Evolutionary conservation across 2,888 invertebrate genomes (phyloP), one percentile per base, ranked within the genome.

Genomic region (Pterostichus madidus): DNA sequence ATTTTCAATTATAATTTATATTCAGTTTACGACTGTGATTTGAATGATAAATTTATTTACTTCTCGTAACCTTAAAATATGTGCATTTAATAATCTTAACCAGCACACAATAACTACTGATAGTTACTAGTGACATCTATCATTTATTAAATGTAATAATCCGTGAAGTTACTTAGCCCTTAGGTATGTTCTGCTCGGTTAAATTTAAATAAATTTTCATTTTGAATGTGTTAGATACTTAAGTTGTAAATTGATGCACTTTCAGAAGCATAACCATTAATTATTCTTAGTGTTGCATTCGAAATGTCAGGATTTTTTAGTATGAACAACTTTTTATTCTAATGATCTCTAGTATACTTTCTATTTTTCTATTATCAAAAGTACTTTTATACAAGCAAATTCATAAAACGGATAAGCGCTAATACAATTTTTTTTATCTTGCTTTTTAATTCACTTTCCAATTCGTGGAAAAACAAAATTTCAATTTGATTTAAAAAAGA

Each of bases 1-100:
- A 71, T 71, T 71, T 71, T 71, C 68, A 71, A 44, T 71, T 71
- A 44, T 71, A 71, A 71, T 71, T 71, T 44, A 71, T 44, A 44
- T 15, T 71, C 68, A 44, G 68, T 71, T 6, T 71, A 71, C 68
- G 44, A 71, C 68, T 71, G 68, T 71, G 68, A 71, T 71, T 71
- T 44, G 68, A 71, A 71, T 44, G 68, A 71, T 71, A 39, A 71
- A 44, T 71, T 44, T 71, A 71, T 44, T 39, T 71, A 71, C 44
- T 71, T 39, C 44, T 71, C 44, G 4, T 17, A 56, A 56, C 17
- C 10, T 71, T 71, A 71, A 71, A 71, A 71, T 71, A 71, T 44
- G 68, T 44, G 8, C 68, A 71, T 71, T 71, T 71, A 46, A 71
- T 46, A 46, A 44, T 31, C 59, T 59, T 31, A 59, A 64, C 64